These are phyloP conservation scores for Gymnobelideus leadbeateri DNA, from an alignment of 2,113 vertebrate species.

Conservation along the genomic window DNA sequence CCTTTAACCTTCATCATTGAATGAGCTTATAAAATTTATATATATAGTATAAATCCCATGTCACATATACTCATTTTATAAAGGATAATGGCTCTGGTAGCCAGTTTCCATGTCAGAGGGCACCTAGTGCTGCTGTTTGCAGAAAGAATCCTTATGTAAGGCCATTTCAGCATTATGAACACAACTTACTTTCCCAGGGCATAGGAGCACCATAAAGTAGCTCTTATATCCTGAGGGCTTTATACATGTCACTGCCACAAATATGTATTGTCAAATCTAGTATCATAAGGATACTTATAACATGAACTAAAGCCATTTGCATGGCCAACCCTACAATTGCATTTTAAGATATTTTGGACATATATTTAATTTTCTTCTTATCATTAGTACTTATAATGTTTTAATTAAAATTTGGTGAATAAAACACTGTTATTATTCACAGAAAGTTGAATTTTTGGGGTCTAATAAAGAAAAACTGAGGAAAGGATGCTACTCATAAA, in stretches of 20 bases:
- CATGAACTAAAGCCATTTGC: constrained; percentile 61
- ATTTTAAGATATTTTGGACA: constrained; percentile 67
- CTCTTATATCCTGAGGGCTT: constrained; percentile 63
- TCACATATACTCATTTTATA: constrained; percentile 57
- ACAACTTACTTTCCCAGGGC: constrained; percentile 67
- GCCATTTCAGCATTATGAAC: constrained; percentile 55
- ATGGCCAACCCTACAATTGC: constrained; percentile 47
- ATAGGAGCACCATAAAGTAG: constrained; percentile 64
- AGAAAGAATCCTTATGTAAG: constrained; percentile 72
- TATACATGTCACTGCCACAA: constrained; percentile 67
- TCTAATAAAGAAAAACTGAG: constrained; percentile 19
- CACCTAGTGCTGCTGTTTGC: constrained; percentile 50
- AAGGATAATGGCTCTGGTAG: constrained; percentile 61
- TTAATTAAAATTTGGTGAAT: constrained; percentile 79
- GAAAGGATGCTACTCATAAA: constrained; percentile 62
- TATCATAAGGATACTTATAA: constrained; percentile 42
- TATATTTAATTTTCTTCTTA: constrained; percentile 14
- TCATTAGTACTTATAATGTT: constrained; percentile 68
- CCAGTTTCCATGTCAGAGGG: constrained; percentile 63
- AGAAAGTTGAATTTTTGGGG: constrained; percentile 71
- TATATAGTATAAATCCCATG: constrained; percentile 49
- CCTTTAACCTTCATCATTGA: constrained; percentile 55
- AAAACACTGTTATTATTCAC: constrained; percentile 69
- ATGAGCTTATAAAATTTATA: constrained; percentile 47
- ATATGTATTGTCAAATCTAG: constrained; percentile 53